These are phyloP conservation scores for Dasysyrphus tricinctus DNA, from an alignment of 2,888 invertebrate species.

Conservation along the genomic window DNA sequence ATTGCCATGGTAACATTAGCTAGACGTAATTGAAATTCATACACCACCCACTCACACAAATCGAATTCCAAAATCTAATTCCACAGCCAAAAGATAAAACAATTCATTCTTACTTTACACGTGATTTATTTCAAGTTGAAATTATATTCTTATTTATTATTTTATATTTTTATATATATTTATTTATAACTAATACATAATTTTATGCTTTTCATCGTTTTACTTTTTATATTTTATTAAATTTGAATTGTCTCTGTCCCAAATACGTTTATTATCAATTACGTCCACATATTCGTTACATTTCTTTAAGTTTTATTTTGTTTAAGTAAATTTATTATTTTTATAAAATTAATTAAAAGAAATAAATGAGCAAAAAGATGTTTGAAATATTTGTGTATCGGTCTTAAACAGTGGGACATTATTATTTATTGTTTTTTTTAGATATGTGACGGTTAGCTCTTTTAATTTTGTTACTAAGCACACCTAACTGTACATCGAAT, in stretches of 20 bases:
- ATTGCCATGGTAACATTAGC: no score
- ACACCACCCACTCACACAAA: no score
- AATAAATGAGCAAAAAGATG: constrained; percentile 31
- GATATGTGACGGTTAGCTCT: constrained; percentile 66
- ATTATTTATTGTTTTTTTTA: constrained; percentile 18
- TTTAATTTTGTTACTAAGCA: constrained; percentile 63
- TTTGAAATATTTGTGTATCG: constrained; percentile 24
- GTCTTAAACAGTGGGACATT: constrained; percentile 39
- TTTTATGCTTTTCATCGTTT: constrained; percentile 53
- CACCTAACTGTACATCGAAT: constrained; percentile 59
- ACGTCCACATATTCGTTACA: constrained; percentile 54
- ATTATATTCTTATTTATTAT: constrained; percentile 64
- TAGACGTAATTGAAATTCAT: no score
- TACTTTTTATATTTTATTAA: constrained; percentile 16
- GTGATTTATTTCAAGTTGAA: constrained; percentile 70
- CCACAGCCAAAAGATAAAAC: neutral
- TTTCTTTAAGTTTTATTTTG: constrained; percentile 35
- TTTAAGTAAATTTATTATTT: constrained; percentile 24
- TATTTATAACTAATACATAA: constrained; percentile 68
- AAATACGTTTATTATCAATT: constrained; percentile 19
- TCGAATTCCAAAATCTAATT: no score
- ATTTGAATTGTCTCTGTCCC: constrained; percentile 51
- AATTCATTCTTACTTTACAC: constrained; percentile 47
- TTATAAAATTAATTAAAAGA: constrained; percentile 32
- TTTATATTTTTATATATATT: constrained; percentile 57